Evolutionary conservation across 2,797 vertebrate genomes (phyloP), one percentile per base, ranked within the genome.

Genomic region (Microhierax caerulescens): DNA sequence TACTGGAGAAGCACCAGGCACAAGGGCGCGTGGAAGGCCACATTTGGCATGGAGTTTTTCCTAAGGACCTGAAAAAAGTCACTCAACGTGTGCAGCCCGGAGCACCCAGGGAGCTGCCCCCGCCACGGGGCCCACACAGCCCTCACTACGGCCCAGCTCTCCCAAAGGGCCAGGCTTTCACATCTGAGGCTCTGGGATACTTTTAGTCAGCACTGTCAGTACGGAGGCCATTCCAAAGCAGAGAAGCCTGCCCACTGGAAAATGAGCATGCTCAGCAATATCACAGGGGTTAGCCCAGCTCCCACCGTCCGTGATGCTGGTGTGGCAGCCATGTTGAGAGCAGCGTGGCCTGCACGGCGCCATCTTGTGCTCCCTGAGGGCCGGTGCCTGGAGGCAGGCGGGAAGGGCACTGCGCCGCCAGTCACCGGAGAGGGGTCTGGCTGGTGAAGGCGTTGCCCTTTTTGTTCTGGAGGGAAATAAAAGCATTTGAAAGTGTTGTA

Each of bases 241-340:
- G 45, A 9, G 27, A 61, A 50, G 32, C 32, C 45, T 63, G 15
- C 36, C 48, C 8, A 4, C 10, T 13, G 11, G 13, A 13, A n/a
- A 61, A 27, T 0, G 8, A 27, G 21, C 64, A 6, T 4, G 0
- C 21, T n/a, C 12, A 7, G 9, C 5, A 1, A 1, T 2, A 22
- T 2, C 2, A 0, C 22, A 4, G 1, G 2, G 0, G 3, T 1
- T 39, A 1, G 7, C 21, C 16, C 34, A 3, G 14, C 15, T 8
- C 17, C 30, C 4, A 2, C 39, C 1, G 16, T 14, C 41, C 2
- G 1, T 45, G 16, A 43, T 43, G 6, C 28, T 1, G 3, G 4
- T 3, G 4, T 2, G 2, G n/a, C 28, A 2, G 82, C 79, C 92
- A 83, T 83, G 0, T 54, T 21, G 15, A n/a, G 3, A 15, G 10